Percentiles rank a stretch among this genome's conserved stretches.
Conservation (phyloP, 2,888 invertebrate species). For the Odontocolon sp. region DNA sequence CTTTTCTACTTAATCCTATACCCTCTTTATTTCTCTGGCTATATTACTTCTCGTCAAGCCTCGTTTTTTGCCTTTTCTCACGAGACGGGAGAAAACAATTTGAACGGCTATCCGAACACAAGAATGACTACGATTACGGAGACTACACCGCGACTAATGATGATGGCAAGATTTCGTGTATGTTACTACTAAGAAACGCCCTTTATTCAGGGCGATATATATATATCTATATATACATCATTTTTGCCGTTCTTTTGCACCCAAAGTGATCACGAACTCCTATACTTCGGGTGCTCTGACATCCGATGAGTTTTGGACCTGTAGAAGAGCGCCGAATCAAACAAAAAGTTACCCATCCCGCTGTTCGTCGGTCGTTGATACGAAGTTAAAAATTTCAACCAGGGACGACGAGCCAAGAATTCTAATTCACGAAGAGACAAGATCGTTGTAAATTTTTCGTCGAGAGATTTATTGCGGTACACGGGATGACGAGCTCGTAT, state of each 20-base stretch:
- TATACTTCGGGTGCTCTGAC: not conserved
- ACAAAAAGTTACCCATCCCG: not conserved
- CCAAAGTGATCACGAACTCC: not conserved
- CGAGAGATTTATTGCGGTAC: constrained; percentile 40
- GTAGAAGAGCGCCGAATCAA: not conserved
- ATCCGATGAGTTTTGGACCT: constrained; percentile 1
- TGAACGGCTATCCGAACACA: constrained; percentile 60
- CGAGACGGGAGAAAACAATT: constrained; percentile 66
- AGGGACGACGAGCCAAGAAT: constrained; percentile 9
- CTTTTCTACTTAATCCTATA: not conserved
- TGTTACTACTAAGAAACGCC: not conserved
- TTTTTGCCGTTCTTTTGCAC: not conserved
- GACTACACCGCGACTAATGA: constrained; percentile 68
- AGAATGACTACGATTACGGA: constrained; percentile 71
- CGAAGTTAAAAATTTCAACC: not conserved
- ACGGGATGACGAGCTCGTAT: constrained; percentile 23
- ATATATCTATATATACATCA: not conserved
- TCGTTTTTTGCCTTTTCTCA: constrained; percentile 28
- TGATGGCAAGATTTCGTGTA: constrained; percentile 61
- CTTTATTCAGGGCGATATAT: not conserved
- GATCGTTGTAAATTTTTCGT: constrained; percentile 23
- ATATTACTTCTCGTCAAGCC: not conserved
- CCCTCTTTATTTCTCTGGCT: constrained; percentile 13
- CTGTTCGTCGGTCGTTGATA: not conserved
- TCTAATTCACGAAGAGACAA: constrained; percentile 3